These are phyloP conservation scores for Scortum barcoo DNA, from an alignment of 2,113 vertebrate genomes.

Conservation along the genomic window DNA sequence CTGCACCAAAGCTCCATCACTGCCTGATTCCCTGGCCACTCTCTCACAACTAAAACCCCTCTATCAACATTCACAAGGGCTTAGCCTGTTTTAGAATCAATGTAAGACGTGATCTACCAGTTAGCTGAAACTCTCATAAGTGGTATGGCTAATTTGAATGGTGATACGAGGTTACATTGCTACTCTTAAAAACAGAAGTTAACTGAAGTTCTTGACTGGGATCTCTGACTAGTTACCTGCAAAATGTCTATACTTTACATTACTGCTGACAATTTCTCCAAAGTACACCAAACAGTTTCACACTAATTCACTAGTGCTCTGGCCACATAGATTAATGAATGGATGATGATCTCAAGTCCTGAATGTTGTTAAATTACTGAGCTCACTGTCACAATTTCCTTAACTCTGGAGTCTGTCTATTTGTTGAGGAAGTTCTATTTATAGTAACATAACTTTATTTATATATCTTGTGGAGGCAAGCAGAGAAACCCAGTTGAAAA, in stretches of 20 bases:
- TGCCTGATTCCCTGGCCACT: background rate
- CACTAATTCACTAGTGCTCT: background rate
- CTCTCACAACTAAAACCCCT: constrained; percentile 21
- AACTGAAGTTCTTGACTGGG: background rate
- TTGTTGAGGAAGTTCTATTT: background rate
- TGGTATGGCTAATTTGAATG: background rate
- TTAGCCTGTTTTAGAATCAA: constrained; percentile 12
- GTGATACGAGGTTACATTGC: background rate
- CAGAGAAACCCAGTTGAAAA: background rate
- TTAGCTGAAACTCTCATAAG: background rate
- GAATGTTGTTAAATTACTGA: background rate
- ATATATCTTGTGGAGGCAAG: background rate
- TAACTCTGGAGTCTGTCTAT: background rate
- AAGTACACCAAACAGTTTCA: background rate
- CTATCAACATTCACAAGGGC: constrained; percentile 18
- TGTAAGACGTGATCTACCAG: constrained; percentile 8
- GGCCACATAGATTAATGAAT: background rate
- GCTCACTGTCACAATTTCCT: background rate
- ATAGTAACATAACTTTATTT: background rate
- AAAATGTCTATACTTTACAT: background rate
- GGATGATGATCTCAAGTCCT: background rate
- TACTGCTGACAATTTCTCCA: background rate
- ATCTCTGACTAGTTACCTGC: background rate
- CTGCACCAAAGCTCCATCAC: constrained; percentile 4
- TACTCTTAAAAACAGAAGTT: background rate